Conservation (phyloP, 2,888 invertebrate species). For the Synergus itoensis region DNA sequence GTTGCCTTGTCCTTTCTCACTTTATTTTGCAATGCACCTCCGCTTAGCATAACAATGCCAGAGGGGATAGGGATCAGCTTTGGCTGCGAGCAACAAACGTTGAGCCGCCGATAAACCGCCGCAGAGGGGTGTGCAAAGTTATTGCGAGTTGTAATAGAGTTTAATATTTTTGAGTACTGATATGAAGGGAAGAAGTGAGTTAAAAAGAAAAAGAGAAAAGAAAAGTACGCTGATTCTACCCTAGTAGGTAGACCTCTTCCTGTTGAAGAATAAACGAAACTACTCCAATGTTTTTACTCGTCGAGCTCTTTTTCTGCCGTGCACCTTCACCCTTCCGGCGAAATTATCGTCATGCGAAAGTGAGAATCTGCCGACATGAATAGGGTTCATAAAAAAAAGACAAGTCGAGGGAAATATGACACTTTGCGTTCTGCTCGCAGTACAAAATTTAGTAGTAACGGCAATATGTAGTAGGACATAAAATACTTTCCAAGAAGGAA, state of each 20-base stretch:
- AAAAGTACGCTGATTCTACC: background rate
- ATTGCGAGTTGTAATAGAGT: slow-evolving; percentile 34
- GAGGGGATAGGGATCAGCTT: slow-evolving; percentile 50
- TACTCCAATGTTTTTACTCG: no score
- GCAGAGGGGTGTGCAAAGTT: slow-evolving; percentile 46
- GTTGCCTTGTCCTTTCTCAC: background rate
- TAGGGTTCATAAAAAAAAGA: background rate
- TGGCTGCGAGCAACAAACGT: slow-evolving; percentile 48
- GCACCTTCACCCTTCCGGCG: background rate
- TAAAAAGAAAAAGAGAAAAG: background rate
- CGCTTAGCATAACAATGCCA: slow-evolving; percentile 47
- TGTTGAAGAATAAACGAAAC: background rate
- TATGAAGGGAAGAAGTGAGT: background rate
- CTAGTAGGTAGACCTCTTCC: background rate
- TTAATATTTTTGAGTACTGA: slow-evolving; percentile 8
- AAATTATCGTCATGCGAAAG: slow-evolving; percentile 51
- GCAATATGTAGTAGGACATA: slow-evolving; percentile 10
- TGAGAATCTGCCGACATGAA: slow-evolving; percentile 47
- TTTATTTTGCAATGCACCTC: background rate
- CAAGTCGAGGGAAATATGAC: background rate
- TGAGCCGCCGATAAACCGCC: slow-evolving; percentile 48
- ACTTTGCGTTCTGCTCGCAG: background rate
- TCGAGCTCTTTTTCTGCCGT: background rate
- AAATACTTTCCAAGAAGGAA: background rate
- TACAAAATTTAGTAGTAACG: background rate